These are phyloP conservation scores for Rutilus rutilus DNA, from an alignment of 2,113 vertebrate species.

Conservation along the genomic window DNA sequence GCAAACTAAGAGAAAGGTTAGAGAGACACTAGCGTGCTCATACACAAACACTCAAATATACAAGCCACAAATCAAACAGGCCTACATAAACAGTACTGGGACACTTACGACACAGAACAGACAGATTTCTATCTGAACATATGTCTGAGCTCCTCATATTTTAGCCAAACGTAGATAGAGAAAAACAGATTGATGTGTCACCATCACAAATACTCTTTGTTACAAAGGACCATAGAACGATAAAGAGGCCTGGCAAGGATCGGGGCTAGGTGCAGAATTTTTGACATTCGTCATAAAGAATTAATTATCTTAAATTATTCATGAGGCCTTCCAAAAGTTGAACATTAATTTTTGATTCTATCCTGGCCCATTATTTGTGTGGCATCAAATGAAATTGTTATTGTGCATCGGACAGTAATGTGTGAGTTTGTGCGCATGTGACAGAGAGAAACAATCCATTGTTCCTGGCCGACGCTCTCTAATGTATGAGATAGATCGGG, in stretches of 20 bases:
- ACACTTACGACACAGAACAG: slow-evolving; percentile 38
- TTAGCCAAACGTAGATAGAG: slow-evolving; percentile 52
- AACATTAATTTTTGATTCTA: slow-evolving; percentile 79
- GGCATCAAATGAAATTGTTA: slow-evolving; percentile 71
- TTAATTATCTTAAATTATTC: slow-evolving; percentile 80
- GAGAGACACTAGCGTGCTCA: neutral
- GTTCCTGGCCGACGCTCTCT: neutral
- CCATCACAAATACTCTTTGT: slow-evolving; percentile 31
- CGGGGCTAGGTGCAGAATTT: slow-evolving; percentile 75
- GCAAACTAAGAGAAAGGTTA: neutral
- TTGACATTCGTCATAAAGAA: slow-evolving; percentile 80
- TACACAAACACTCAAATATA: slow-evolving; percentile 6
- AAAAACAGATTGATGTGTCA: slow-evolving; percentile 38
- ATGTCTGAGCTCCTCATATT: slow-evolving; percentile 27
- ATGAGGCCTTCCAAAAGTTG: slow-evolving; percentile 73
- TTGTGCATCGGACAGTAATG: neutral
- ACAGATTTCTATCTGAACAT: slow-evolving; percentile 47
- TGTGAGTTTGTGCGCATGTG: neutral
- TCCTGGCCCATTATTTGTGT: slow-evolving; percentile 75
- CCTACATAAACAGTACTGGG: slow-evolving; percentile 46
- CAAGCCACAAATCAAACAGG: slow-evolving; percentile 48
- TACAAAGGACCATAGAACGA: slow-evolving; percentile 8
- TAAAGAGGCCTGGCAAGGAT: slow-evolving; percentile 72
- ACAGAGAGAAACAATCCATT: neutral
- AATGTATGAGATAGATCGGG: neutral